Base-by-base conservation (phyloP, 2,797 vertebrate species). In the Sebastes oblongus region DNA sequence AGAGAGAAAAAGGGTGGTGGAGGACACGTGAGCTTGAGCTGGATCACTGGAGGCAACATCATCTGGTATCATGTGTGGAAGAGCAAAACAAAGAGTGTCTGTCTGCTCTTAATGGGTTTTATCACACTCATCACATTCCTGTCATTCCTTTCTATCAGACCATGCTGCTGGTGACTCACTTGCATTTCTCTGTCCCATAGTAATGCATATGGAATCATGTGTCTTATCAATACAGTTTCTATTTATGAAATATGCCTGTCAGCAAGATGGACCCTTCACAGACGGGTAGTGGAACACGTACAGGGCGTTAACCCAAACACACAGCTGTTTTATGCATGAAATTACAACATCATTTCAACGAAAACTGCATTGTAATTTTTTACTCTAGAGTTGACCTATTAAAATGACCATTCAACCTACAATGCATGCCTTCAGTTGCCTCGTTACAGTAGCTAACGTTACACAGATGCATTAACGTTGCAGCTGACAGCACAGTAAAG, bases 51-150 rank as follows among this genome's bases (percentile, higher is more conserved):
- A 56, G 30, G 55, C 34, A 16, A 71, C 66, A 55, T 36, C 69
- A 70, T 81, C 61, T 80, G 39, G n/a, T 42, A 73, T 76, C 58
- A 55, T 58, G 75, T 80, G 75, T 72, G 77, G 79, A 79, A 76
- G 81, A 88, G 77, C 81, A 69, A 75, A 82, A 91, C 39, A 92
- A 76, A 78, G 86, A 86, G 65, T 60, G 32, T 86, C 80, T 92
- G 90, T 93, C 5, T 82, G 77, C 66, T 20, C 8, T 82, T 16
- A 11, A 3, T 76, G 66, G 66, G 71, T 77, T 84, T 82, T 84
- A 91, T 91, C 92, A 66, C 86, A 85, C 81, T 92, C 93, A 89
- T 92, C 92, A 91, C 91, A 94, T 94, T 93, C 92, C 88, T 85
- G 85, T 27, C 91, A 91, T 92, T 89, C 91, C 86, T 36, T 84